Evolutionary conservation across 2,113 vertebrate species (phyloP).

Genomic region (Hippolais icterina): DNA sequence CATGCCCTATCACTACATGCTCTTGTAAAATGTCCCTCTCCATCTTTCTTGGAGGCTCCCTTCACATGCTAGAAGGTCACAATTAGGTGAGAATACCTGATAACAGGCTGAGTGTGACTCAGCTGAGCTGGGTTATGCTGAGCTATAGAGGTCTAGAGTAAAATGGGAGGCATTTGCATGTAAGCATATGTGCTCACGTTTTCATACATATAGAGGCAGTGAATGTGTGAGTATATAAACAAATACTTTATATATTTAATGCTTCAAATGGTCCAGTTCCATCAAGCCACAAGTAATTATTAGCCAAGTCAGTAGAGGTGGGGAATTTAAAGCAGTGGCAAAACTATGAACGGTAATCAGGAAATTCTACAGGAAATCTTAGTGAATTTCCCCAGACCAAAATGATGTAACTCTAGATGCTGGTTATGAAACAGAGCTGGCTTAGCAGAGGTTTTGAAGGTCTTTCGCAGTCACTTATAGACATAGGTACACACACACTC

Average conservation of each 20-base stretch:
- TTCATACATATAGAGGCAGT: not conserved
- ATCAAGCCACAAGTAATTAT: not conserved
- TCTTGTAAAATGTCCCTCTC: not conserved
- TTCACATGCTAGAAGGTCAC: not conserved
- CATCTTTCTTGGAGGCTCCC: not conserved
- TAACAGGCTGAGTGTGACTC: not conserved
- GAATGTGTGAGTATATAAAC: not conserved
- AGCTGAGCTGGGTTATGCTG: not conserved
- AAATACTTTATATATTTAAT: not conserved
- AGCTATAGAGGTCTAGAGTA: not conserved
- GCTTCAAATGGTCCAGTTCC: not conserved
- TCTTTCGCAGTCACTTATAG: not conserved
- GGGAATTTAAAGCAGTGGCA: not conserved
- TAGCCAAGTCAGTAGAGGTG: not conserved
- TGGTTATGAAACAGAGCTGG: not conserved
- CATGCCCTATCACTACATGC: not conserved
- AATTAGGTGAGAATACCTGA: not conserved
- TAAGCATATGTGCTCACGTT: not conserved
- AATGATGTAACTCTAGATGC: not conserved
- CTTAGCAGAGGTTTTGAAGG: not conserved
- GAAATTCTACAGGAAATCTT: not conserved
- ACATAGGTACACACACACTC: fast-evolving
- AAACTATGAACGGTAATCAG: not conserved
- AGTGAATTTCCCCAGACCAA: not conserved
- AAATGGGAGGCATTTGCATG: not conserved